Evolutionary conservation across 2,113 vertebrate species (phyloP).

Genomic region (Lucifuga dentata): DNA sequence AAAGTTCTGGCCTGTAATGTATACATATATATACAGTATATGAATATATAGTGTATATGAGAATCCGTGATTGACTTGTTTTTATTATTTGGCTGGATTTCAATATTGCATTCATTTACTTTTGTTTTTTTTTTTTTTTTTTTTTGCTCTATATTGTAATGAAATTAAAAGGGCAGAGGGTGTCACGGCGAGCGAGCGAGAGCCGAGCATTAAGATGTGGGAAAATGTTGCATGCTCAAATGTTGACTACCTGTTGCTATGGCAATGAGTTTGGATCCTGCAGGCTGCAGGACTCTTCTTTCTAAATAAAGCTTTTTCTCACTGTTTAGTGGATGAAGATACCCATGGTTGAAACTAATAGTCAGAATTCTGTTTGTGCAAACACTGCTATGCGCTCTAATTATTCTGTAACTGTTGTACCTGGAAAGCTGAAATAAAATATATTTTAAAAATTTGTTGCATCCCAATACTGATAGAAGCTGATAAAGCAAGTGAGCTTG

Average conservation of each 20-base stretch:
- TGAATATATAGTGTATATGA: conserved; percentile 22
- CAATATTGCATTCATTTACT: conserved; percentile 54
- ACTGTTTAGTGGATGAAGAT: conserved; percentile 76
- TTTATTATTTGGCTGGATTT: conserved; percentile 54
- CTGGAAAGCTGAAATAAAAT: too few relatives aligned
- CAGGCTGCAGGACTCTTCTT: conserved; percentile 81
- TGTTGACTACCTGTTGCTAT: conserved; percentile 87
- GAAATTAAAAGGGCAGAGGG: conserved; percentile 73
- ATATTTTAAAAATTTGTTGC: too few relatives aligned
- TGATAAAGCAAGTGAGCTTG: too few relatives aligned
- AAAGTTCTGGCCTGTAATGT: too few relatives aligned
- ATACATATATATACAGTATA: conserved; percentile 6
- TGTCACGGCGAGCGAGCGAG: conserved; percentile 62
- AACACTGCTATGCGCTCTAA: conserved; percentile 35
- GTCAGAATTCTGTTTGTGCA: conserved; percentile 57
- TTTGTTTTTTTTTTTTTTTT: conserved; percentile 50
- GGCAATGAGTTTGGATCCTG: conserved; percentile 79
- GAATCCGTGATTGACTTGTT: conserved; percentile 21
- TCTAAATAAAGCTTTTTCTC: conserved; percentile 86
- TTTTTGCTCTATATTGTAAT: conserved; percentile 56
- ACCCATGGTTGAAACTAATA: conserved; percentile 68
- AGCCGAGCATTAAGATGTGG: conserved; percentile 73
- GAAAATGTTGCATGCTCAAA: conserved; percentile 77
- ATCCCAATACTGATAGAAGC: too few relatives aligned
- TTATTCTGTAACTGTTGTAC: conserved; percentile 9